These are phyloP conservation scores for Drosophila tanythrix DNA, from an alignment of 2,888 invertebrate species.

Conservation along the genomic window DNA sequence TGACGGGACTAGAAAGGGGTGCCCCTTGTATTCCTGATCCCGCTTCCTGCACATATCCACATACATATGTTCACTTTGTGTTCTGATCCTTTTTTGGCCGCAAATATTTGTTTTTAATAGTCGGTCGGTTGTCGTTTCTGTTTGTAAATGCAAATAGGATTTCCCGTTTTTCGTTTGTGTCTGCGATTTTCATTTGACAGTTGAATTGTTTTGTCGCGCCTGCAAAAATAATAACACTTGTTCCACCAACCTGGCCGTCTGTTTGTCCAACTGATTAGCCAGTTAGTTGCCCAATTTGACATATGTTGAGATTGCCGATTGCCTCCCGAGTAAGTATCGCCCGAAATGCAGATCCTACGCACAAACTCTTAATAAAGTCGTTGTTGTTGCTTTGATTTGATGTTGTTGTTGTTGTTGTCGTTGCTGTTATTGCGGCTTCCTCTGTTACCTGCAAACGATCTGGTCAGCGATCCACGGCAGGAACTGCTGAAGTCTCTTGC, in stretches of 20 bases:
- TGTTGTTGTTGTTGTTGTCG: slow-evolving; percentile 17
- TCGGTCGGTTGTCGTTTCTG: slow-evolving; percentile 58
- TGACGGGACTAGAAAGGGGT: slow-evolving; percentile 61
- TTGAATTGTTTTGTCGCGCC: slow-evolving; percentile 58
- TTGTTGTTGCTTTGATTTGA: slow-evolving; percentile 15
- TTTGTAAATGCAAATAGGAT: slow-evolving; percentile 82
- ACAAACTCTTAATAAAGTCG: slow-evolving; percentile 36
- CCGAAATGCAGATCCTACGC: slow-evolving; percentile 17
- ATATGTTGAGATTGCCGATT: slow-evolving; percentile 74
- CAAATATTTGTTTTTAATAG: slow-evolving; percentile 84
- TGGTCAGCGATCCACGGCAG: slow-evolving; percentile 5
- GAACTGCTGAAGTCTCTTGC: slow-evolving; percentile 9
- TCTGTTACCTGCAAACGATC: slow-evolving; percentile 43
- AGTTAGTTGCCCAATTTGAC: slow-evolving; percentile 81
- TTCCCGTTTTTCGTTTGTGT: slow-evolving; percentile 56
- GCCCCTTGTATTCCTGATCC: slow-evolving; percentile 40
- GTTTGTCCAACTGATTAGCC: slow-evolving; percentile 75
- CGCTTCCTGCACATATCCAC: slow-evolving; percentile 58
- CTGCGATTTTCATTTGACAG: slow-evolving; percentile 64
- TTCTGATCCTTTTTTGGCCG: slow-evolving; percentile 75
- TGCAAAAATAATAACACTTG: slow-evolving; percentile 82
- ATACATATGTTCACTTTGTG: slow-evolving; percentile 82
- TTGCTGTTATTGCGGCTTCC: slow-evolving; percentile 26
- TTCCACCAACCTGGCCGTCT: slow-evolving; percentile 42
- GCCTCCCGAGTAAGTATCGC: slow-evolving; percentile 6